Percentiles rank a stretch among this genome's conserved stretches.
Evolutionary conservation across 2,113 vertebrate species (phyloP).

Genomic region (Tylochromis polylepis): DNA sequence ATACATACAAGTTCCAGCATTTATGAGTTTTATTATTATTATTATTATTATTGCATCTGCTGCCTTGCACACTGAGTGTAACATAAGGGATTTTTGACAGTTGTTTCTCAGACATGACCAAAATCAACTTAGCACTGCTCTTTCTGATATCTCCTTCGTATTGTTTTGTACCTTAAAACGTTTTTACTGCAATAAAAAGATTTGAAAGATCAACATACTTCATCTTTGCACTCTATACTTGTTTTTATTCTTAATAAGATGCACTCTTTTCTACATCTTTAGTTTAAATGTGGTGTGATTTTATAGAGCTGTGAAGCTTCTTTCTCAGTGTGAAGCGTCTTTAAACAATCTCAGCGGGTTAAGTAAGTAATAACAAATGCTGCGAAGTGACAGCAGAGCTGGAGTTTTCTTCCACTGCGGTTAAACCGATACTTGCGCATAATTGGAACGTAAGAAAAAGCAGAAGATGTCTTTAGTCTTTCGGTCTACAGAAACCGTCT

Average conservation of each 20-base stretch:
- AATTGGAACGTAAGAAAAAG: neutral
- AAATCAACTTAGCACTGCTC: neutral
- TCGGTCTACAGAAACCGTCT: fast-evolving
- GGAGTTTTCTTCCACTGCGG: neutral
- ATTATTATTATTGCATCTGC: neutral
- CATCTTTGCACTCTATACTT: neutral
- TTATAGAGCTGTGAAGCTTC: too few relatives aligned
- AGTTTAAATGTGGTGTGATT: too few relatives aligned
- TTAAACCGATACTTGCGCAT: neutral
- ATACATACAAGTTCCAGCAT: neutral
- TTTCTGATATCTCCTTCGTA: conserved; percentile 8
- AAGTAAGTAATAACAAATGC: neutral
- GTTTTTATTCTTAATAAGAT: fast-evolving
- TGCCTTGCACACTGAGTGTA: neutral
- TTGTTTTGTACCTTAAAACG: neutral
- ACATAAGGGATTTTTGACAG: neutral
- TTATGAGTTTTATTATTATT: neutral
- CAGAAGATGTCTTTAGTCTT: neutral
- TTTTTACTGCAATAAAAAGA: conserved; percentile 36
- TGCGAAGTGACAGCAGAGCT: neutral
- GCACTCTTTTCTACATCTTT: neutral
- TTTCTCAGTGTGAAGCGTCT: too few relatives aligned
- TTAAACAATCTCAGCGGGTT: neutral
- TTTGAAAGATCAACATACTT: neutral
- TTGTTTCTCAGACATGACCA: neutral